Percentiles rank a stretch among this genome's conserved stretches.
These are phyloP conservation scores for Dusona sp. DNA, from an alignment of 2,888 invertebrate species.

Conservation along the genomic window DNA sequence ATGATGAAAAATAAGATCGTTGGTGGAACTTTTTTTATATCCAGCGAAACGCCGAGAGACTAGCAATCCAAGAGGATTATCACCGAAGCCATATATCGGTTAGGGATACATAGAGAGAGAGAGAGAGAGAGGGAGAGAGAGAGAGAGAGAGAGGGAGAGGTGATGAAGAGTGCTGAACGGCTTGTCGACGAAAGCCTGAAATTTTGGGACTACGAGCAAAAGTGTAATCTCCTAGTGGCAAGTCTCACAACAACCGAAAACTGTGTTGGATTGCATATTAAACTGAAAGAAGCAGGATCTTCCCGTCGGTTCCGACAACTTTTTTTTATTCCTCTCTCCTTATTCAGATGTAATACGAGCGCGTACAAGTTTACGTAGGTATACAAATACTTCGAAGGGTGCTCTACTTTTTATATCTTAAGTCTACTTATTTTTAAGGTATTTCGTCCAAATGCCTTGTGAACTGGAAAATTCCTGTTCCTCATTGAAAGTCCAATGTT, in stretches of 20 bases:
- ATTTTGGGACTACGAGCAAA: constrained; percentile 44
- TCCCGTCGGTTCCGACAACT: not conserved
- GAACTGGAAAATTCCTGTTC: not conserved
- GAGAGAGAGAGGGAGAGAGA: constrained; percentile 7
- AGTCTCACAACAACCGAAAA: constrained; percentile 34
- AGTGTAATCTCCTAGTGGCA: constrained; percentile 50
- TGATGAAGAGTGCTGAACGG: constrained; percentile 6
- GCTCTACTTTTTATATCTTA: constrained; percentile 11
- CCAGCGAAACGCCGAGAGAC: not conserved
- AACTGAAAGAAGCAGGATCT: not conserved
- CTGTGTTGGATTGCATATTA: constrained; percentile 22
- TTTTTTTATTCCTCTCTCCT: not conserved
- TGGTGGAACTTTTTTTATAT: constrained; percentile 8
- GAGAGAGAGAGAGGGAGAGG: not conserved
- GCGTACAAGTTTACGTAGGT: too few relatives aligned
- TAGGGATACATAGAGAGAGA: constrained; percentile 10
- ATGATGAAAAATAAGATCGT: not conserved
- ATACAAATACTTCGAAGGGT: not conserved
- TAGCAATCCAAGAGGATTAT: constrained; percentile 19
- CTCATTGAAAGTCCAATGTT: not conserved
- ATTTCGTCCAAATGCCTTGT: not conserved
- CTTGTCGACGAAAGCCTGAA: constrained; percentile 31
- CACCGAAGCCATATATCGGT: constrained; percentile 38
- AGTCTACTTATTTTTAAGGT: constrained; percentile 1
- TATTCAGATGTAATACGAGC: not conserved